These are phyloP conservation scores for Ligdia adustata DNA, from an alignment of 2,888 invertebrate species.

Conservation along the genomic window DNA sequence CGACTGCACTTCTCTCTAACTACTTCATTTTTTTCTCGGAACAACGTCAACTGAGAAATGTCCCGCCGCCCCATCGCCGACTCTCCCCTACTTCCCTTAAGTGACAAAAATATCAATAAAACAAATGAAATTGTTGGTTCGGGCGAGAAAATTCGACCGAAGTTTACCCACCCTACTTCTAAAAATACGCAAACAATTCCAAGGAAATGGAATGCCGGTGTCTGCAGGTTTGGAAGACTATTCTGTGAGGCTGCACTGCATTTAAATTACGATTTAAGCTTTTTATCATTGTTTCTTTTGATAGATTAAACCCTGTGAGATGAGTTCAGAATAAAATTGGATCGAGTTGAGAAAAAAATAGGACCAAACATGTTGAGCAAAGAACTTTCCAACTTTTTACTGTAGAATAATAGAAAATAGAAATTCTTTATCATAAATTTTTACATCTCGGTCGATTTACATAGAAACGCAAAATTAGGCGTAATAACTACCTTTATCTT, in stretches of 20 bases:
- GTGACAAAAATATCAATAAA: slow-evolving; percentile 63
- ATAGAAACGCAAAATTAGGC: too few relatives aligned
- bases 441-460: too few relatives aligned
- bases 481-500: too few relatives aligned
- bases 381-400: too few relatives aligned
- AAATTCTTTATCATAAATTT: too few relatives aligned
- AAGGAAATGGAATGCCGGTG: slow-evolving; percentile 7
- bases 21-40: slow-evolving; percentile 44
- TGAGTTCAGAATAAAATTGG: too few relatives aligned
- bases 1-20: slow-evolving; percentile 47
- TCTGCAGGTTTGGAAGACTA: neutral
- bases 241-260: neutral
- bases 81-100: slow-evolving; percentile 29
- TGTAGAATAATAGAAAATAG: too few relatives aligned
- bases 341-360: too few relatives aligned
- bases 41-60: slow-evolving; percentile 30
- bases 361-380: too few relatives aligned
- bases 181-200: slow-evolving; percentile 4
- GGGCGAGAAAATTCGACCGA: slow-evolving; percentile 19
- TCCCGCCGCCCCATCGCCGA: slow-evolving; percentile 26
- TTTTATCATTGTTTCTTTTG: too few relatives aligned
- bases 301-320: too few relatives aligned
- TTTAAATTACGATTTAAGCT: neutral
- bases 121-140: slow-evolving; percentile 57
- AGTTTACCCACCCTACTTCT: slow-evolving; percentile 2